Evolutionary conservation across 2,113 vertebrate genomes (phyloP).

Genomic region (Apteryx mantelli): DNA sequence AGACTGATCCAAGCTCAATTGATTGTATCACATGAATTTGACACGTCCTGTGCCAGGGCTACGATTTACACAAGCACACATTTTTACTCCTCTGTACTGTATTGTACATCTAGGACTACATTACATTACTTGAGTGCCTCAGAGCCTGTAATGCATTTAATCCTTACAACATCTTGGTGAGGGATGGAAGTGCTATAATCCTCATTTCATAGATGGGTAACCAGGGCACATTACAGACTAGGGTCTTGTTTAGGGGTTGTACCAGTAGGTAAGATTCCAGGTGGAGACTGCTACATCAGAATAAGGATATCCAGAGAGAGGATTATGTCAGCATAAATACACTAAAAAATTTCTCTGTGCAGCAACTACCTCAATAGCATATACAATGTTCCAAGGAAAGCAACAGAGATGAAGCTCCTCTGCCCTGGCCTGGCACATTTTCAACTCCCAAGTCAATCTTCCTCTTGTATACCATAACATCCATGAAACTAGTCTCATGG

Average conservation of each 20-base stretch:
- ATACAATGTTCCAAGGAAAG: background rate
- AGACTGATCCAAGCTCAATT: background rate
- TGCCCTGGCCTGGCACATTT: background rate
- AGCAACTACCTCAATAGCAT: background rate
- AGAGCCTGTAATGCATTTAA: slow-evolving; percentile 17
- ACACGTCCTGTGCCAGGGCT: background rate
- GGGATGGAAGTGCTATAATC: slow-evolving; percentile 25
- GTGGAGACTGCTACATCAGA: background rate
- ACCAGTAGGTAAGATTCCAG: background rate
- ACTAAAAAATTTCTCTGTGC: background rate
- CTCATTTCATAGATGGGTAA: slow-evolving; percentile 50
- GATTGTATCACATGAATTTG: background rate
- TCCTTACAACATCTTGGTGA: slow-evolving; percentile 47
- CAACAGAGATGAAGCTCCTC: background rate
- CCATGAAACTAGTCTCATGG: background rate
- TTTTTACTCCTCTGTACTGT: background rate
- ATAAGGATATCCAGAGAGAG: background rate
- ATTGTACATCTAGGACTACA: background rate
- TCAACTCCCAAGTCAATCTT: background rate
- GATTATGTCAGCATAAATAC: background rate
- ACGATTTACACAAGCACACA: background rate
- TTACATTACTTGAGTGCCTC: slow-evolving; percentile 41
- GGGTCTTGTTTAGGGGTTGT: background rate
- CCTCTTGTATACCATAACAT: background rate
- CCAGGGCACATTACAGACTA: background rate